Percentiles rank a stretch among this genome's conserved stretches.
These are phyloP conservation scores for Cynopterus sphinx DNA, from an alignment of 2,797 vertebrate genomes.

Conservation along the genomic window DNA sequence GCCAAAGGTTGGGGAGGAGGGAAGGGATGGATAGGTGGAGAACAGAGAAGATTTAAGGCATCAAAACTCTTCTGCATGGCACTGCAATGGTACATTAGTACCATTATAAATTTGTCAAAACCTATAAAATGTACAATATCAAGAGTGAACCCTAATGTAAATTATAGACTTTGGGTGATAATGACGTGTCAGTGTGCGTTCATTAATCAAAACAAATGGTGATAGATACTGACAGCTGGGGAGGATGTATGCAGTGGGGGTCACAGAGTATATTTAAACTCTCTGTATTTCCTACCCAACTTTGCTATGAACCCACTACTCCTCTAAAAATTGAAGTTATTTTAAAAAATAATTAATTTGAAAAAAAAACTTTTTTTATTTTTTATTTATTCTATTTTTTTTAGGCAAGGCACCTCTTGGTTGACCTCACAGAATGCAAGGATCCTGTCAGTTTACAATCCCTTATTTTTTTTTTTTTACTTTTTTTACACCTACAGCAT, in stretches of 20 bases:
- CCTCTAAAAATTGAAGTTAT: not conserved
- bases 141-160: not conserved
- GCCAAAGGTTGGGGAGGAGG: not conserved
- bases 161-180: not conserved
- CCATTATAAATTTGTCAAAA: not conserved
- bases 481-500: too few species aligned
- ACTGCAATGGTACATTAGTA: not conserved
- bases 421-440: too few species aligned
- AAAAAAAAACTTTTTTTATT: too few species aligned
- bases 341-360: too few species aligned
- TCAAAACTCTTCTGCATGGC: not conserved
- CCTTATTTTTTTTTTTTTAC: too few species aligned
- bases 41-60: not conserved
- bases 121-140: not conserved
- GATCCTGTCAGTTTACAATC: too few species aligned
- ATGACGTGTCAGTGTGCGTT: not conserved
- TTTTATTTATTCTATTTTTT: too few species aligned
- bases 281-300: not conserved
- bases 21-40: not conserved
- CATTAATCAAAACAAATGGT: not conserved
- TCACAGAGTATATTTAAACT: not conserved
- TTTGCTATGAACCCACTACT: not conserved
- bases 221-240: not conserved
- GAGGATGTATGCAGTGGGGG: fast-evolving
- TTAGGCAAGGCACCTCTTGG: too few species aligned